phyloP scores from a whole-genome alignment of 1,140 invertebrate genomes.

The Elysia chlorotica region DNA sequence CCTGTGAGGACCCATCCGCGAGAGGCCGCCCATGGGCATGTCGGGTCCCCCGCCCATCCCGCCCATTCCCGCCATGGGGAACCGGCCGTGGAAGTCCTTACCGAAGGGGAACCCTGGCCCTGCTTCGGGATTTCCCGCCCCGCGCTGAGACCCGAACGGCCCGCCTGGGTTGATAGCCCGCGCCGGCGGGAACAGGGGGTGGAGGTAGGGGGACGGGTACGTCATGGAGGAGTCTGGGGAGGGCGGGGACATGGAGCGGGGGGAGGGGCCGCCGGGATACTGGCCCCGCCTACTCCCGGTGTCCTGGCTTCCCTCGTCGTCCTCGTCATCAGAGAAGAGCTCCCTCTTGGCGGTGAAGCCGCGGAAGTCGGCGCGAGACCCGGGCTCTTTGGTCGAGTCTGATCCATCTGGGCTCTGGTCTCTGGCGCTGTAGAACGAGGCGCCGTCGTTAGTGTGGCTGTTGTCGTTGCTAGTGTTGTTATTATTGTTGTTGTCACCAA shows the following conservation, averaged over 20 bases:
- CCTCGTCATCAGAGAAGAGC: neutral
- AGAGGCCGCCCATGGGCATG: neutral
- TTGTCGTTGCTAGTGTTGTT: neutral
- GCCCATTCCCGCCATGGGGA: neutral
- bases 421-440: too few species aligned
- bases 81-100: neutral
- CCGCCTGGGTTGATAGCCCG: neutral
- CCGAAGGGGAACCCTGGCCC: neutral
- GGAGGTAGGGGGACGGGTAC: neutral
- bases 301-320: neutral
- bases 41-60: neutral
- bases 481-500: neutral
- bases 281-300: neutral
- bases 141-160: constrained; percentile 4
- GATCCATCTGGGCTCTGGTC: too few species aligned
- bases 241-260: neutral
- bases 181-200: neutral
- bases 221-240: neutral
- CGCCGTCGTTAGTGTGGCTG: too few species aligned
- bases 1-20: constrained; percentile 21
- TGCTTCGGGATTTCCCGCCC: neutral
- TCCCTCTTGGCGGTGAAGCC: neutral
- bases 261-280: neutral
- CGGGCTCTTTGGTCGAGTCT: too few species aligned
- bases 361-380: neutral